Conservation (phyloP, 2,888 invertebrate species). For the Oxystoma pomonae region DNA sequence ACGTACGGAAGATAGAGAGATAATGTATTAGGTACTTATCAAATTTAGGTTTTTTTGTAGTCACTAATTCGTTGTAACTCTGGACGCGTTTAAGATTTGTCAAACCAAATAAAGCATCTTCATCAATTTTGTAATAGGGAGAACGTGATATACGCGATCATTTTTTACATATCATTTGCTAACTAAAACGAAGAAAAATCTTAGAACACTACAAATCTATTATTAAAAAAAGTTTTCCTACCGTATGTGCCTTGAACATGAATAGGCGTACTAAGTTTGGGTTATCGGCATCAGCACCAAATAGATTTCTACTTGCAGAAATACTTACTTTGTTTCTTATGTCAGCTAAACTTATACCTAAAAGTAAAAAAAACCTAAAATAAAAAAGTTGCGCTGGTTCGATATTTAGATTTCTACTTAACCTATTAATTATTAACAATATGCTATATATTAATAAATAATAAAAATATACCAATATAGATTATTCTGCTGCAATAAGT, state of each 20-base stretch:
- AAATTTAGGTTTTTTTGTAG: neutral
- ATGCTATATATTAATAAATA: neutral
- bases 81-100: neutral
- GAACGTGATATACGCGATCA: neutral
- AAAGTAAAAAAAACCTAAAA: neutral
- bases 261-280: neutral
- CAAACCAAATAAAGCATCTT: neutral
- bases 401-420: no score
- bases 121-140: neutral
- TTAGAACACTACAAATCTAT: neutral
- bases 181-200: neutral
- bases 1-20: neutral
- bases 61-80: neutral
- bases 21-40: neutral
- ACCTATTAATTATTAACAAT: no score
- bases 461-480: neutral
- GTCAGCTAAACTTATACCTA: neutral
- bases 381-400: neutral
- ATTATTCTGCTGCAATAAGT: no score
- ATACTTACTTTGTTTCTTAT: neutral
- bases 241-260: neutral
- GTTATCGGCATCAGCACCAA: neutral
- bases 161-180: neutral
- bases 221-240: neutral
- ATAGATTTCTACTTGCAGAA: neutral